Evolutionary conservation across 64 coral and sea anemone genomes (phyloP), one percentile per base, ranked within the genome.

Genomic region (Anthopleura sola): DNA sequence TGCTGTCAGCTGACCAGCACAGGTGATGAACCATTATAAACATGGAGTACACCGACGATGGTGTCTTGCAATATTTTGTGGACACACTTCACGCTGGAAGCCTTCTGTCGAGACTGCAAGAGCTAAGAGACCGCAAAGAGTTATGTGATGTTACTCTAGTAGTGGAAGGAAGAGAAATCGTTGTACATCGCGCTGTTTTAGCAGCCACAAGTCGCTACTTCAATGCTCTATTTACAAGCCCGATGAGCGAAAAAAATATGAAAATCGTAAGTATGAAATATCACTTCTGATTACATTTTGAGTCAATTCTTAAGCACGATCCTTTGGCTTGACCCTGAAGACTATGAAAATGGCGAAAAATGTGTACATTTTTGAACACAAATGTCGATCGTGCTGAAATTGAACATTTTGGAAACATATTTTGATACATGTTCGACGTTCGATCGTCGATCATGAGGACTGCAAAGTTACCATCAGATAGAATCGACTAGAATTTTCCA

Each of bases 161-260:
- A 24, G 97, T 92, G 6, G 82, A 94, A 36, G 87, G 85, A 26
- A 84, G 74, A 32, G 64, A 85, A 12, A 82, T 99, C 26, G 91
- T 87, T 29, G 97, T 86, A 0, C 97, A 99, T 78, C 76, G 90
- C 34, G 92, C 90, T 2, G 97, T 99, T 9, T 78, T 99, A 18
- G 97, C 92, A 6, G 89, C 97, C 12, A 90, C 92, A 16, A 99
- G 97, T 81, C 92, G 86, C 48, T 99, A 99, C 17, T 99, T 99
- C 64, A 99, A 91, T 83, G 97, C 97, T 38, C 87, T 99, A 90
- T 99, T 99, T 87, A 94, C 92, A 11, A 84, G 92, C 51, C 85
- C 87, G 17, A 94, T 99, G 87, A 99, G 87, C 23, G 97, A 99
- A 84, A 91, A 87, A 60, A 91, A 85, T 19, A 93, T 92, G 78